phyloP scores from a whole-genome alignment of 2,113 vertebrate species.

The Dendrocopos noguchii region DNA sequence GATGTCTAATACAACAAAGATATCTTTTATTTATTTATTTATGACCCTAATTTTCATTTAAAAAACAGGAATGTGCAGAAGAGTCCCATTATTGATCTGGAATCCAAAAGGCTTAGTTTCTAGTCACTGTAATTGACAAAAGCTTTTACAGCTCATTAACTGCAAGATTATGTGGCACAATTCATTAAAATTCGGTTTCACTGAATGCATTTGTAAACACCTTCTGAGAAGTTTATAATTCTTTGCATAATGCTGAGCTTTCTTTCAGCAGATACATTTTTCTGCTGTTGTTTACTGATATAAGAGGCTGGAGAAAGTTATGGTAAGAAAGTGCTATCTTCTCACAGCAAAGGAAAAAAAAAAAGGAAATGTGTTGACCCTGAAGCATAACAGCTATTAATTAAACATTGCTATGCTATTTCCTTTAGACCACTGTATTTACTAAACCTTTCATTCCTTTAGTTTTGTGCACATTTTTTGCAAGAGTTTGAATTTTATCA shows the following conservation, averaged over 20 bases:
- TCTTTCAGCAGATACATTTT: conserved; percentile 58
- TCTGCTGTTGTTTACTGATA: conserved; percentile 58
- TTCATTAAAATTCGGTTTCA: conserved; percentile 82
- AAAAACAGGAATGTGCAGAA: conserved; percentile 14
- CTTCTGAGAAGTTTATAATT: conserved; percentile 75
- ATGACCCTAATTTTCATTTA: not conserved
- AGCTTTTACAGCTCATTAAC: conserved; percentile 80
- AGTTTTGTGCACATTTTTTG: conserved; percentile 26
- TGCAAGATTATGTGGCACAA: conserved; percentile 76
- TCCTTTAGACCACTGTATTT: conserved; percentile 57
- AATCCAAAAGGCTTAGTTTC: conserved; percentile 74
- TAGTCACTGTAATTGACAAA: conserved; percentile 76
- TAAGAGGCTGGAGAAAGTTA: conserved; percentile 61
- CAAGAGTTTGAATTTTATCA: conserved; percentile 6
- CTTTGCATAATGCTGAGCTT: conserved; percentile 64
- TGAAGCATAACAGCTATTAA: conserved; percentile 59
- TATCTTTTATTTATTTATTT: conserved; percentile 8
- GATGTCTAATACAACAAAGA: not conserved
- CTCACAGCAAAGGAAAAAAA: conserved; percentile 53
- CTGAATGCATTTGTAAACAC: conserved; percentile 78
- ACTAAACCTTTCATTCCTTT: conserved; percentile 52
- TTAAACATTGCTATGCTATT: conserved; percentile 43
- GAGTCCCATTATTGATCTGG: conserved; percentile 71
- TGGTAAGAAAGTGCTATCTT: conserved; percentile 60
- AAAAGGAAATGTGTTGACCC: conserved; percentile 51